phyloP scores from a whole-genome alignment of 2,888 invertebrate genomes.

The Galerucella calmariensis region DNA sequence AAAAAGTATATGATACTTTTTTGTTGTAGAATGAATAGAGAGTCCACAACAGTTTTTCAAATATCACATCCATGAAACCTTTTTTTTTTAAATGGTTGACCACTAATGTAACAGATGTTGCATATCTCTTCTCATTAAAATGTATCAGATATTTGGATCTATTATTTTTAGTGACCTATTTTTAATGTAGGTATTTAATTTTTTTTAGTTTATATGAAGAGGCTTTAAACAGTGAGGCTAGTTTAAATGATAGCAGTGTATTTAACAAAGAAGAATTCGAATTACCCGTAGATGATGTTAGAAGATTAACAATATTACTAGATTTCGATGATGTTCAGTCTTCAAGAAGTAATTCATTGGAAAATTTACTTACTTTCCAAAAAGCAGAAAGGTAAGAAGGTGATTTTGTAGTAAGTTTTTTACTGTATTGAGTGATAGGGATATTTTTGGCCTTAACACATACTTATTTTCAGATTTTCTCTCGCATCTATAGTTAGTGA shows the following conservation, averaged over 20 bases:
- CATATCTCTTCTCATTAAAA: no score
- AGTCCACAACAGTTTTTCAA: no score
- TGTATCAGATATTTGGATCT: no score
- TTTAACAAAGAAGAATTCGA: conserved; percentile 54
- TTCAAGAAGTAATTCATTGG: conserved; percentile 49
- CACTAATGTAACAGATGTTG: no score
- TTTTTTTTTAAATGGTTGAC: no score
- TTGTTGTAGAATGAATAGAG: no score
- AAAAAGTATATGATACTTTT: no score
- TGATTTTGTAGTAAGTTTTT: background rate
- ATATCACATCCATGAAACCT: no score
- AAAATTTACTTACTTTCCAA: conserved; percentile 48
- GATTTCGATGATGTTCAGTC: conserved; percentile 57
- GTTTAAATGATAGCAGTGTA: conserved; percentile 49
- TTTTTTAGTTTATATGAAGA: conserved; percentile 52
- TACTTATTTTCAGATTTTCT: conserved; percentile 43
- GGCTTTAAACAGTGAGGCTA: conserved; percentile 49
- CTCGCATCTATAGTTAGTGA: conserved; percentile 50
- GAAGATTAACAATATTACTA: conserved; percentile 53
- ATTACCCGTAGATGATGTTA: conserved; percentile 50
- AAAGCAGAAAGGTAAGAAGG: conserved; percentile 39
- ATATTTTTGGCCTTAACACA: no score
- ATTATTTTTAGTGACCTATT: no score
- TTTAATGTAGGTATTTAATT: background rate
- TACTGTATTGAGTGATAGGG: no score